These are phyloP conservation scores for Alviniconcha marisindica DNA, from an alignment of 1,140 invertebrate species.

Conservation along the genomic window DNA sequence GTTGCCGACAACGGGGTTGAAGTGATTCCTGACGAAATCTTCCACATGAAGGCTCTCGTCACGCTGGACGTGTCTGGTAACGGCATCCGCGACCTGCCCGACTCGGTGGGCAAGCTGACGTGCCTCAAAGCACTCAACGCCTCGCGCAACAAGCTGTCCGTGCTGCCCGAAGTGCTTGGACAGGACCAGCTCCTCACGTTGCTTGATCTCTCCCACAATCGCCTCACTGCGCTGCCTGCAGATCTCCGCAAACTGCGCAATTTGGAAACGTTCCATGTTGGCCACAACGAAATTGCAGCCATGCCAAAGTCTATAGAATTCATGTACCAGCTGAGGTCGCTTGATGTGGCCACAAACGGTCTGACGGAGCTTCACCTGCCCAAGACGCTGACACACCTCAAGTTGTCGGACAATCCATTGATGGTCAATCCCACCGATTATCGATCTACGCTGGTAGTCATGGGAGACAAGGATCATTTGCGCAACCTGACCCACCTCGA, in stretches of 20 bases:
- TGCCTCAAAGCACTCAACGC: constrained; percentile 67
- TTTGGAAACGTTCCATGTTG: constrained; percentile 66
- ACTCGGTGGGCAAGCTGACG: constrained; percentile 64
- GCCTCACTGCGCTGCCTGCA: constrained; percentile 57
- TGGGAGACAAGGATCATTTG: constrained; percentile 70
- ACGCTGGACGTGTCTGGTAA: constrained; percentile 69
- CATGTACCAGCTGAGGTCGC: constrained; percentile 60
- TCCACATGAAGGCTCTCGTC: constrained; percentile 66
- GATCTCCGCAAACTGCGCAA: constrained; percentile 70
- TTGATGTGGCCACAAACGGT: constrained; percentile 66
- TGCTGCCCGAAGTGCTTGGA: constrained; percentile 63
- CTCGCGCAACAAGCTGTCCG: constrained; percentile 63
- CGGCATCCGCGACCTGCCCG: constrained; percentile 67
- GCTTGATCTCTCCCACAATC: constrained; percentile 69
- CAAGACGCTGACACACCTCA: constrained; percentile 63
- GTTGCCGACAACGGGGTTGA: constrained; percentile 68
- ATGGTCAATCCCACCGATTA: constrained; percentile 62
- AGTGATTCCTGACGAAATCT: constrained; percentile 66
- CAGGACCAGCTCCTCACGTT: constrained; percentile 63
- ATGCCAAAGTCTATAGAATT: constrained; percentile 69
- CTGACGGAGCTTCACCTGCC: constrained; percentile 69
- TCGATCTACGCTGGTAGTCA: constrained; percentile 63
- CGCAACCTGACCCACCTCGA: constrained; percentile 65
- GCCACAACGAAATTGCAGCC: constrained; percentile 67
- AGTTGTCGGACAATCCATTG: constrained; percentile 70